Conservation (phyloP, 2,888 invertebrate genomes). For the Thyatira batis region DNA sequence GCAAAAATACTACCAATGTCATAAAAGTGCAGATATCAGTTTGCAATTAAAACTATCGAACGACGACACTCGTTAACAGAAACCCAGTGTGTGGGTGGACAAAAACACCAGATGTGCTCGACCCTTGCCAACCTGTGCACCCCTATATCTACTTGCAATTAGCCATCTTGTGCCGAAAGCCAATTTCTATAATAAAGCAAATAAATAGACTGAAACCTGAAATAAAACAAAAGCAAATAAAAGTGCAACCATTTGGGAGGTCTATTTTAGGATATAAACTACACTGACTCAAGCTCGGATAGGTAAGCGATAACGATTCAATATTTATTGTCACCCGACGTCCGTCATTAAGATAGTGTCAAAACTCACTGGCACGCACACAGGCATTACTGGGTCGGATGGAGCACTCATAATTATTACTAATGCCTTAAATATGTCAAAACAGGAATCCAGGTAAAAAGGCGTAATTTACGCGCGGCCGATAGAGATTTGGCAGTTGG, state of each 20-base stretch:
- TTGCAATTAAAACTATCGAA: slow-evolving; percentile 78
- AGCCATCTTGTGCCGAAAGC: slow-evolving; percentile 55
- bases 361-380: slow-evolving; percentile 74
- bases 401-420: slow-evolving; percentile 82
- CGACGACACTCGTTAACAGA: slow-evolving; percentile 65
- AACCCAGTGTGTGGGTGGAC: slow-evolving; percentile 65
- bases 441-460: slow-evolving; percentile 83
- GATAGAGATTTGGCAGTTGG: slow-evolving; percentile 83
- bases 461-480: slow-evolving; percentile 81
- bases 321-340: slow-evolving; percentile 81
- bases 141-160: slow-evolving; percentile 65
- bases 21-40: slow-evolving; percentile 66
- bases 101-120: slow-evolving; percentile 75
- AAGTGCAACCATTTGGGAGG: slow-evolving; percentile 63
- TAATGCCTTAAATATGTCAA: slow-evolving; percentile 83
- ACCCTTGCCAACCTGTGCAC: slow-evolving; percentile 62
- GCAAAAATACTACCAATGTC: slow-evolving; percentile 20
- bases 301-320: slow-evolving; percentile 76
- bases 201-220: slow-evolving; percentile 16
- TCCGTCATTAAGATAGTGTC: slow-evolving; percentile 82
- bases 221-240: slow-evolving; percentile 12
- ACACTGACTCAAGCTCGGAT: slow-evolving; percentile 66
- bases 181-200: slow-evolving; percentile 25
- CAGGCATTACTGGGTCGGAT: slow-evolving; percentile 61
- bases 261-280: slow-evolving; percentile 68